phyloP scores from a whole-genome alignment of 2,797 vertebrate species.

The Acanthurus leucopareius region DNA sequence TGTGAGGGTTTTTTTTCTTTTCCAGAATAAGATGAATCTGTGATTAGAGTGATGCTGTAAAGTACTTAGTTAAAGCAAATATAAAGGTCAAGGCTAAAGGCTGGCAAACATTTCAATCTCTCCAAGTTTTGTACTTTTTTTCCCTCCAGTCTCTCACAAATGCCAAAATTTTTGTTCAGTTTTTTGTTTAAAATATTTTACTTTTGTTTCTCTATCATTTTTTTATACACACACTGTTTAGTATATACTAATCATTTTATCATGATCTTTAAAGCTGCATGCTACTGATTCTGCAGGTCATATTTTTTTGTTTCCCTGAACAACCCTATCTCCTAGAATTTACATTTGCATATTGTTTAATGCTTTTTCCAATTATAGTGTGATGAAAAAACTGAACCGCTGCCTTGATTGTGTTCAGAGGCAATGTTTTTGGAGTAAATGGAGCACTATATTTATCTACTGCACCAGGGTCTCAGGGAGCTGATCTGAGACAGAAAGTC shows the following conservation, averaged over 20 bases:
- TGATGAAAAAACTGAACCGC: too few relatives aligned
- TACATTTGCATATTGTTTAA: background rate
- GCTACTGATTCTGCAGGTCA: background rate
- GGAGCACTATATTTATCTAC: background rate
- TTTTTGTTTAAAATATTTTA: too few relatives aligned
- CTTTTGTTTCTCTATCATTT: too few relatives aligned
- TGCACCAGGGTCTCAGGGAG: background rate
- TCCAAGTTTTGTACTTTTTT: background rate
- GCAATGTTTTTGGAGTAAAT: too few relatives aligned
- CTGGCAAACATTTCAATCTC: too few relatives aligned
- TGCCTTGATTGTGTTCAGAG: too few relatives aligned
- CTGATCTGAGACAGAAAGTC: too few relatives aligned
- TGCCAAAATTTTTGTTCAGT: background rate
- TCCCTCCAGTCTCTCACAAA: background rate
- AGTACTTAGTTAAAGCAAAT: too few relatives aligned
- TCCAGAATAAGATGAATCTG: too few relatives aligned
- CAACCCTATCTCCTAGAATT: background rate
- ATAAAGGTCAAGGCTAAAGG: too few relatives aligned
- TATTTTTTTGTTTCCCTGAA: background rate
- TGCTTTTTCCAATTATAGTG: background rate
- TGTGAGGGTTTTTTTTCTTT: background rate
- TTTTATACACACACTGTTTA: too few relatives aligned
- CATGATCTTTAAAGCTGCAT: background rate
- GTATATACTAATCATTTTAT: background rate
- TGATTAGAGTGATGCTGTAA: too few relatives aligned